Conservation (phyloP, 2,888 invertebrate genomes). For the Helobdella robusta region DNA sequence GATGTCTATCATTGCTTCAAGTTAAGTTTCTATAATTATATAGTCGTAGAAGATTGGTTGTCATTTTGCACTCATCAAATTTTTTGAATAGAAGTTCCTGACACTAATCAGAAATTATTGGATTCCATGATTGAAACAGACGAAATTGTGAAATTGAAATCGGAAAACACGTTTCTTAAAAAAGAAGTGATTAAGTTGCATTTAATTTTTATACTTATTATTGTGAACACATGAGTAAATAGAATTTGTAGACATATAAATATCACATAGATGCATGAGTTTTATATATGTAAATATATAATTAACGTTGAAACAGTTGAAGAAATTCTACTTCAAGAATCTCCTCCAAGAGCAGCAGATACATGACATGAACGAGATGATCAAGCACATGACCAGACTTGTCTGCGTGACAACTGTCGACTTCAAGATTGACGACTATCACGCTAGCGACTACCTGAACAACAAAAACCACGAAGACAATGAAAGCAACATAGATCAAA, state of each 20-base stretch:
- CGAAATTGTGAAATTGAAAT: neutral
- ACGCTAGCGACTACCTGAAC: too few relatives aligned
- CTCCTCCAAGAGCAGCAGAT: conserved; percentile 1
- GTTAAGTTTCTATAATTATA: too few relatives aligned
- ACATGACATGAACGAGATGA: neutral
- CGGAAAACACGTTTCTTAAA: neutral
- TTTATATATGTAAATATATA: too few relatives aligned
- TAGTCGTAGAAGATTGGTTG: too few relatives aligned
- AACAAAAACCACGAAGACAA: too few relatives aligned
- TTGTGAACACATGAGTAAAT: neutral
- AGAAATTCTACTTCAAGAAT: neutral
- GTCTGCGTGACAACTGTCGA: neutral
- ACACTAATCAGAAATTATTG: too few relatives aligned
- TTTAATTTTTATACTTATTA: neutral
- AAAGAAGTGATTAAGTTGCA: neutral
- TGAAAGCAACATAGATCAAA: too few relatives aligned
- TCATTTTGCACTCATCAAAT: too few relatives aligned
- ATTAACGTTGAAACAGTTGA: neutral
- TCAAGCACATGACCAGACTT: neutral
- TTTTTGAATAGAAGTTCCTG: too few relatives aligned
- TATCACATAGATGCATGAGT: too few relatives aligned
- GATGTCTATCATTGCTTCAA: too few relatives aligned
- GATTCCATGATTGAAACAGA: neutral
- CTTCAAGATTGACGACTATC: too few relatives aligned
- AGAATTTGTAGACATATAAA: neutral